These are phyloP conservation scores for Mactromeris polynyma DNA, from an alignment of 2,888 invertebrate species.

Conservation along the genomic window DNA sequence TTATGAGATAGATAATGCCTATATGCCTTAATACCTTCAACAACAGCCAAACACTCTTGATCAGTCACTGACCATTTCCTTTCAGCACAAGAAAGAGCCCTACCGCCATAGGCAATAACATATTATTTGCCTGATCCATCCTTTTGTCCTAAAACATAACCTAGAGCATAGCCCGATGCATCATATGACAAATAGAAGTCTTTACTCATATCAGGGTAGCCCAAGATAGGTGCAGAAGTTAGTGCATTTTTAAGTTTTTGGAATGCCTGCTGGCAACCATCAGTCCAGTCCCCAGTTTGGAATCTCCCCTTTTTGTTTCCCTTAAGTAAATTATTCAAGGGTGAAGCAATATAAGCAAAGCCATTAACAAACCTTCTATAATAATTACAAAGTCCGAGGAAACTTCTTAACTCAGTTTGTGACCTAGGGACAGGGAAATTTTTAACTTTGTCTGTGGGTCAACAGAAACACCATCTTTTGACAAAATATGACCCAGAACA, in stretches of 20 bases:
- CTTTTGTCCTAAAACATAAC: slow-evolving; percentile 70
- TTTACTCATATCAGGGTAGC: slow-evolving; percentile 64
- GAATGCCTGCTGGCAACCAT: slow-evolving; percentile 80
- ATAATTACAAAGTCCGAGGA: slow-evolving; percentile 64
- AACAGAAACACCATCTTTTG: slow-evolving; percentile 64
- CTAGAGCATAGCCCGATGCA: slow-evolving; percentile 66
- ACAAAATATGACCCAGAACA: too few species aligned
- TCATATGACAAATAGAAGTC: slow-evolving; percentile 59
- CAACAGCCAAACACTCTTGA: slow-evolving; percentile 56
- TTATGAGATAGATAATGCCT: slow-evolving; percentile 56
- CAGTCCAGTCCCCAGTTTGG: slow-evolving; percentile 72
- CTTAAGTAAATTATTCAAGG: too few species aligned
- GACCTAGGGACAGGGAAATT: slow-evolving; percentile 58
- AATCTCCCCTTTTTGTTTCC: too few species aligned
- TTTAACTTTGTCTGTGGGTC: slow-evolving; percentile 54
- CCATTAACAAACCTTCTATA: too few species aligned
- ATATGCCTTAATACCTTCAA: slow-evolving; percentile 48
- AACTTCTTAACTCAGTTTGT: slow-evolving; percentile 60
- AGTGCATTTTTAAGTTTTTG: slow-evolving; percentile 76
- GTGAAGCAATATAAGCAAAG: too few species aligned
- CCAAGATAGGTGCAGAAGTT: slow-evolving; percentile 66
- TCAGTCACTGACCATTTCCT: slow-evolving; percentile 60
- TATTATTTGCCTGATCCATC: slow-evolving; percentile 57
- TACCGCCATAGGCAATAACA: too few species aligned
- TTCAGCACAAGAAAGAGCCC: slow-evolving; percentile 49